Evolutionary conservation across 2,888 invertebrate species (phyloP), one percentile per base, ranked within the genome.

Genomic region (Heliconius cydno): DNA sequence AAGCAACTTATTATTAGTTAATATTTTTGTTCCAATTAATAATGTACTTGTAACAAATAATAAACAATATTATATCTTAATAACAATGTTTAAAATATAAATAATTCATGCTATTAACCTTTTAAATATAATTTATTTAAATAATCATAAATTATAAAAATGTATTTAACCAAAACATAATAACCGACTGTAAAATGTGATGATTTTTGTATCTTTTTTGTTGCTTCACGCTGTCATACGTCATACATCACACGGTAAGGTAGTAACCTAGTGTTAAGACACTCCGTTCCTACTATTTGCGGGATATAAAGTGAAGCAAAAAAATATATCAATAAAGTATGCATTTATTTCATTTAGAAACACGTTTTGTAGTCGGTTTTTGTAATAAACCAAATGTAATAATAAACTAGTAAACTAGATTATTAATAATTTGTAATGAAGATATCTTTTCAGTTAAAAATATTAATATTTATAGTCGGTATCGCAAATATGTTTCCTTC

Each of bases 21-120:
- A n/a, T n/a, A 10, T 60, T n/a, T 60, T 9, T 60, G 9, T 57
- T 19, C 2, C 2, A 60, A n/a, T n/a, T 6, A n/a, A 60, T 60
- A 60, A n/a, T 60, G n/a, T 52, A n/a, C 60, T 60, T 68, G 19
- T 52, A 41, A 41, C 41, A 38, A 38, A 38, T n/a, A 68, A 68
- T 41, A 13, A n/a, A n/a, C n/a, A 22, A 12, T n/a, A 68, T n/a
- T 68, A n/a, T 68, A 68, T 41, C 12, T n/a, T 68, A 38, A 41
- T 68, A 68, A n/a, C 41, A 25, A 13, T 68, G 13, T 38, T 68
- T 68, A n/a, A 68, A 68, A 68, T 34, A 34, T 67, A 22, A 22
- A 67, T 66, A 66, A 66, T 66, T 52, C 52, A 52, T 52, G 19
- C 2, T 7, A 19, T 52, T 66, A 28, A 19, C 19, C 25, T 4